Conservation (phyloP, 2,797 vertebrate genomes). For the Pristis pectinata region DNA sequence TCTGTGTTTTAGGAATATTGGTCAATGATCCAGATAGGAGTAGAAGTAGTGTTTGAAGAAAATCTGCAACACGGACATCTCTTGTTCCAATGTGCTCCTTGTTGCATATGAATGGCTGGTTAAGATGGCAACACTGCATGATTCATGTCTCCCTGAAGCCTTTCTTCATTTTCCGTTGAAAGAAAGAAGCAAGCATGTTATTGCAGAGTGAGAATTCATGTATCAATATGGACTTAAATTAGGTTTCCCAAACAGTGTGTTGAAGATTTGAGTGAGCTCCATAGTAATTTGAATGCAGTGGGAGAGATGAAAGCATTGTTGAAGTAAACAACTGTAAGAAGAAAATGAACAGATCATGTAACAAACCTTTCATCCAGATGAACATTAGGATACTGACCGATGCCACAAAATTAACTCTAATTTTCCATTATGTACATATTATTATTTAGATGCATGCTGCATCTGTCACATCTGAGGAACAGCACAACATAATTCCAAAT, state of each 20-base stretch:
- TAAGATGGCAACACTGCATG: background rate
- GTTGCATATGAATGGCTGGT: background rate
- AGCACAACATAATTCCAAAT: background rate
- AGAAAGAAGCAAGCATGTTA: background rate
- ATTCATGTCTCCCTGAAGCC: too few species aligned
- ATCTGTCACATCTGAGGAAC: constrained; percentile 20
- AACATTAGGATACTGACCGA: background rate
- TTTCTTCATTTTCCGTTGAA: background rate
- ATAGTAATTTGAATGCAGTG: background rate
- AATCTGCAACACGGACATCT: background rate
- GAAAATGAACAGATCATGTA: background rate
- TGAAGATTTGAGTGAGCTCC: background rate
- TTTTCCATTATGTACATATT: background rate
- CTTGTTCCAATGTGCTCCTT: background rate
- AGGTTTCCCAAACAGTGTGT: background rate
- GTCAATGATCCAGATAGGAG: background rate
- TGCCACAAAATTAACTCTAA: background rate
- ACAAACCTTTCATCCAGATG: background rate
- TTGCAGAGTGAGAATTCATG: background rate
- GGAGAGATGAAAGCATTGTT: background rate
- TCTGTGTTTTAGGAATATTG: background rate
- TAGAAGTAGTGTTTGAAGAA: background rate
- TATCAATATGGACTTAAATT: background rate
- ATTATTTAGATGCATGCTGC: background rate
- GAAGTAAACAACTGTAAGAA: background rate